phyloP scores from a whole-genome alignment of 2,888 invertebrate genomes.

The Tachystola acroxantha region DNA sequence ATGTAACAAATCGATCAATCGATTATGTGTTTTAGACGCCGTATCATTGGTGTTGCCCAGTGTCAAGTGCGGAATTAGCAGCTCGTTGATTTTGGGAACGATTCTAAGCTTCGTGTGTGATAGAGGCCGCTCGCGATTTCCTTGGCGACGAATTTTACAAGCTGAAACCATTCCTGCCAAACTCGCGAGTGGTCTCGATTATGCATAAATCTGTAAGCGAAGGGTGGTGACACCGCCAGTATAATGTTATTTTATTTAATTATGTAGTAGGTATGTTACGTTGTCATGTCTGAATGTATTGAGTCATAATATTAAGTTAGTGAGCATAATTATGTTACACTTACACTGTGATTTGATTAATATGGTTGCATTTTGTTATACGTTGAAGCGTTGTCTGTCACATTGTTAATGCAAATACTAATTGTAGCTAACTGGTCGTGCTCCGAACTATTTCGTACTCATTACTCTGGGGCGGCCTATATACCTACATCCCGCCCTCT shows the following conservation, averaged over 20 bases:
- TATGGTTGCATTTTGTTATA: conserved; percentile 68
- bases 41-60: conserved; percentile 36
- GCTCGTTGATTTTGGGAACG: conserved; percentile 16
- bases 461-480: no score
- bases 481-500: no score
- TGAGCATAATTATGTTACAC: conserved; percentile 65
- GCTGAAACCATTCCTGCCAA: not conserved
- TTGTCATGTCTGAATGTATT: conserved; percentile 57
- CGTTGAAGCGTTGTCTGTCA: conserved; percentile 40
- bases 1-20: conserved; percentile 44
- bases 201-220: not conserved
- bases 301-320: conserved; percentile 71
- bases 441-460: no score
- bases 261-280: conserved; percentile 52
- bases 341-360: conserved; percentile 71
- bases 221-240: conserved; percentile 33
- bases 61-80: conserved; percentile 20
- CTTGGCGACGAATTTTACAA: conserved; percentile 8
- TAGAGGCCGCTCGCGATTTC: conserved; percentile 10
- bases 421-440: no score
- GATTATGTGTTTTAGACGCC: conserved; percentile 43
- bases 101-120: conserved; percentile 8
- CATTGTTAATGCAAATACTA: not conserved
- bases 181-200: not conserved
- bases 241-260: conserved; percentile 45